Conservation (phyloP, 1,140 invertebrate species). For the Drosophila eugracilis region DNA sequence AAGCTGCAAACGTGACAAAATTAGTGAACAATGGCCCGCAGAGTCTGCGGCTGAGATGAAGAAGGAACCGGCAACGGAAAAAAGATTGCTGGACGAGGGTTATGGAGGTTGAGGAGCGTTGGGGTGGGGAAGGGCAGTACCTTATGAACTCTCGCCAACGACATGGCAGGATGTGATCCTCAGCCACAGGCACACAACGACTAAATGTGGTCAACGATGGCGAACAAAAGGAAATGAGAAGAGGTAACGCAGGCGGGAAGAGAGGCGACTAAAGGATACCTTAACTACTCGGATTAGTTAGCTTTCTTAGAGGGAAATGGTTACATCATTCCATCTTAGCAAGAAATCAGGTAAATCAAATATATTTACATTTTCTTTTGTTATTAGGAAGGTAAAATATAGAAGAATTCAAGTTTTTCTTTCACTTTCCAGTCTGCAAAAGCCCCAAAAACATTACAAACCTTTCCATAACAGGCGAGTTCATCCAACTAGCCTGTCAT, state of each 20-base stretch:
- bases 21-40: slow-evolving; percentile 76
- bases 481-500: not conserved
- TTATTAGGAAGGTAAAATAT: not conserved
- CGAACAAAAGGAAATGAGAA: slow-evolving; percentile 69
- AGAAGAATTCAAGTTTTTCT: too few relatives aligned
- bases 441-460: too few relatives aligned
- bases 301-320: not conserved
- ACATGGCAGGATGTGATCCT: slow-evolving; percentile 57
- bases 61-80: slow-evolving; percentile 40
- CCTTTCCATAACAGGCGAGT: not conserved
- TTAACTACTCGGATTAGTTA: not conserved
- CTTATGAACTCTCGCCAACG: slow-evolving; percentile 64
- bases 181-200: slow-evolving; percentile 42
- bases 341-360: too few relatives aligned
- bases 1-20: slow-evolving; percentile 83
- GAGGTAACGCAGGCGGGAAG: not conserved
- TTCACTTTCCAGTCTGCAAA: too few relatives aligned
- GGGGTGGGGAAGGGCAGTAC: slow-evolving; percentile 16
- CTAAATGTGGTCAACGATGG: slow-evolving; percentile 76
- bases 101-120: not conserved
- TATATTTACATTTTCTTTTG: not conserved
- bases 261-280: not conserved
- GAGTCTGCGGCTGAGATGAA: slow-evolving; percentile 53
- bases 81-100: slow-evolving; percentile 14
- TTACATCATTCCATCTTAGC: too few relatives aligned